Evolutionary conservation across 2,797 vertebrate genomes (phyloP).

Genomic region (Acanthornis magna): DNA sequence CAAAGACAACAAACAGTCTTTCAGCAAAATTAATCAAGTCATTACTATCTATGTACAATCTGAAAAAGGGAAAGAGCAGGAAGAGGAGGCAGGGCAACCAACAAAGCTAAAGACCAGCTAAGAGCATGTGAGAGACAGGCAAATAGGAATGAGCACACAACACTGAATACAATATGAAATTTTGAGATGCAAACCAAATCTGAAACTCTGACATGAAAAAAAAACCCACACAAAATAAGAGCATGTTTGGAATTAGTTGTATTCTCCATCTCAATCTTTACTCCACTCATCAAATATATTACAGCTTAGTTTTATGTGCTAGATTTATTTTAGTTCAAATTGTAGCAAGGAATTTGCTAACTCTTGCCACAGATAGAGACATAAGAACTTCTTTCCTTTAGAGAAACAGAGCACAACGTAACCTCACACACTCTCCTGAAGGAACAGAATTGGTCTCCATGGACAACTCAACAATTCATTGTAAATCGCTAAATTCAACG

Average conservation of each 20-base stretch:
- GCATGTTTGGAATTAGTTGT: background rate
- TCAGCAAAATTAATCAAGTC: background rate
- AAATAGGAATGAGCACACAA: background rate
- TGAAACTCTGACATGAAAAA: background rate
- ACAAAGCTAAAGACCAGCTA: background rate
- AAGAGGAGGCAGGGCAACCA: background rate
- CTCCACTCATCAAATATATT: background rate
- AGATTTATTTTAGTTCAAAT: background rate
- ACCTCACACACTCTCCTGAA: background rate
- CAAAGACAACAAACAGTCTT: background rate
- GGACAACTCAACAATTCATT: slow-evolving; percentile 23
- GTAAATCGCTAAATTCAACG: slow-evolving; percentile 28
- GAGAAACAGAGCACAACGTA: background rate
- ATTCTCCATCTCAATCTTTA: background rate
- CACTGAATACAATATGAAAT: background rate
- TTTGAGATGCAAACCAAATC: background rate
- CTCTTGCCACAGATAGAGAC: background rate
- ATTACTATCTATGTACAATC: background rate
- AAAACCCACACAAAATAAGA: background rate
- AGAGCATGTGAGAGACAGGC: too few species aligned
- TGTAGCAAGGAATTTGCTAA: background rate
- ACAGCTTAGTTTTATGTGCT: background rate
- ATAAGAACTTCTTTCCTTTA: background rate
- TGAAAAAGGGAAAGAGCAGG: background rate
- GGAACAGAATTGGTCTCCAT: background rate